These are phyloP conservation scores for Plebejus melissa DNA, from an alignment of 2,888 invertebrate species.

Conservation along the genomic window DNA sequence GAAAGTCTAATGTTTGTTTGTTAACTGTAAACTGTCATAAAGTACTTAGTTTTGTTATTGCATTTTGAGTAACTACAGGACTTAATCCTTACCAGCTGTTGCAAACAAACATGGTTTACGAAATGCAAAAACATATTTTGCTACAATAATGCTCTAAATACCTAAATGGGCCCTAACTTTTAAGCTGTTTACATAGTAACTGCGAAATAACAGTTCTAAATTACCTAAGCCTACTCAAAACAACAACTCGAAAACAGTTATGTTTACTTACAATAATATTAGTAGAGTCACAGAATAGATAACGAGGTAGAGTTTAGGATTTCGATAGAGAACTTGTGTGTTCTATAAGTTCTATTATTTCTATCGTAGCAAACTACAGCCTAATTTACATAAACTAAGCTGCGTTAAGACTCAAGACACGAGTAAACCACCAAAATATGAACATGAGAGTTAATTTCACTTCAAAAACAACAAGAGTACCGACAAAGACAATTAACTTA, in stretches of 20 bases:
- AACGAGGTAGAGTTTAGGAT: background rate
- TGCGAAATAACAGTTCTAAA: background rate
- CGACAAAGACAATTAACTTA: too few relatives aligned
- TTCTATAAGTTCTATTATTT: too few relatives aligned
- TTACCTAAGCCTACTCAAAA: background rate
- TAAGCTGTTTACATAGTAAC: background rate
- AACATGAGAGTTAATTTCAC: too few relatives aligned
- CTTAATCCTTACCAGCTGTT: background rate
- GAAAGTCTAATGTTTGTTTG: constrained; percentile 18
- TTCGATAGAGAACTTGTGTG: background rate
- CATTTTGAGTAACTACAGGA: background rate
- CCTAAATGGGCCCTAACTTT: background rate
- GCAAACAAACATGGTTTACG: background rate
- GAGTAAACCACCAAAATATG: too few relatives aligned
- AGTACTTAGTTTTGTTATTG: background rate
- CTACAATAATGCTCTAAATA: background rate
- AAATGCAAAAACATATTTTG: constrained; percentile 6
- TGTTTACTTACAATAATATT: background rate
- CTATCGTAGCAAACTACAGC: too few relatives aligned
- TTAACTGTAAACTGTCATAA: constrained; percentile 4
- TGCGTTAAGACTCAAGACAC: too few relatives aligned
- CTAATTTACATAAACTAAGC: too few relatives aligned
- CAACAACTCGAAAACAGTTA: background rate
- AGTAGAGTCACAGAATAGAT: background rate
- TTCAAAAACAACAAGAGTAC: too few relatives aligned